phyloP scores from a whole-genome alignment of 2,113 vertebrate genomes.

The Carlito syrichta region DNA sequence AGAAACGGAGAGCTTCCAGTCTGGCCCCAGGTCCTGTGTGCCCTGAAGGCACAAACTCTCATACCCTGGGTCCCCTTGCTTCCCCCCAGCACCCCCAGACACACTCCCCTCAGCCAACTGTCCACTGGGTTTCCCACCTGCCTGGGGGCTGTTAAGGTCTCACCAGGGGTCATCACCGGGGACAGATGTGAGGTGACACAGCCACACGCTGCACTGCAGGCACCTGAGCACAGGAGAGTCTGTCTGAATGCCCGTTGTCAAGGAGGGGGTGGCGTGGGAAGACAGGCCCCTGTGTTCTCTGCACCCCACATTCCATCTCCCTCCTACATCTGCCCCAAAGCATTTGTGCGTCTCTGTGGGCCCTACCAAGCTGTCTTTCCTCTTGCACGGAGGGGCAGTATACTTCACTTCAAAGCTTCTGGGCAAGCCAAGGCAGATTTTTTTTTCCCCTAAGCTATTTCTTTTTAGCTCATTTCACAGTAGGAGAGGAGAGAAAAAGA shows the following conservation, averaged over 20 bases:
- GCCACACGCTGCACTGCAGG: background rate
- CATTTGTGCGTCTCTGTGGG: background rate
- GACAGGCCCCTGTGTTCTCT: background rate
- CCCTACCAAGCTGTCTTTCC: background rate
- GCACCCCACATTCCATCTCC: background rate
- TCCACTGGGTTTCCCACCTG: background rate
- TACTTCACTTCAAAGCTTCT: background rate
- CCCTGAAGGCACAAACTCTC: background rate
- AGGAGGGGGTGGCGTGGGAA: background rate
- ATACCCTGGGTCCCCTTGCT: background rate
- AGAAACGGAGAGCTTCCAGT: background rate
- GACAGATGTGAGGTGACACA: background rate
- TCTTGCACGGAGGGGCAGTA: background rate
- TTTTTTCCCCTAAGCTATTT: background rate
- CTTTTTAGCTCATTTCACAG: constrained; percentile 38
- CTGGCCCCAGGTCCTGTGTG: background rate
- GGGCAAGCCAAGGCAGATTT: background rate
- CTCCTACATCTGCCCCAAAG: background rate
- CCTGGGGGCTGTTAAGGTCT: background rate
- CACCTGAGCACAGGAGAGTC: background rate
- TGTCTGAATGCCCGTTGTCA: background rate
- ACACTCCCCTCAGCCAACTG: background rate
- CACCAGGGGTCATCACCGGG: background rate
- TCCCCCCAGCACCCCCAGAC: too few species aligned
- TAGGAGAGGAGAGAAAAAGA: background rate